phyloP scores from a whole-genome alignment of 2,888 invertebrate genomes.

The Yponomeuta sedellus region DNA sequence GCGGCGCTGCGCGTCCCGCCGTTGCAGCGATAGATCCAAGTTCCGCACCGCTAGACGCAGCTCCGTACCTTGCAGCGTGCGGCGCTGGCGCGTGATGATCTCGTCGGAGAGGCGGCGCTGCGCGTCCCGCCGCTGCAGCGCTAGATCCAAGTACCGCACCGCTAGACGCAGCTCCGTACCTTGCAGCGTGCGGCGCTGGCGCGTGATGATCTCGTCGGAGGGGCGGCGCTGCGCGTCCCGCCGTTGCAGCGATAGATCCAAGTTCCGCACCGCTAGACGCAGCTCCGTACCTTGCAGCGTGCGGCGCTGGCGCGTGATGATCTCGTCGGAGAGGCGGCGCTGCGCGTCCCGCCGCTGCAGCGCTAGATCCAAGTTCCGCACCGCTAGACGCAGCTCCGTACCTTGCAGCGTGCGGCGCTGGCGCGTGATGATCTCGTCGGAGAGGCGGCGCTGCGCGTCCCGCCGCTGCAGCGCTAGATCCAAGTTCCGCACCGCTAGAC shows the following conservation, averaged over 20 bases:
- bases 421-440: conserved; percentile 93
- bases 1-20: too few relatives aligned
- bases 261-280: conserved; percentile 84
- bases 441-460: conserved; percentile 88
- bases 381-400: too few relatives aligned
- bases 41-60: too few relatives aligned
- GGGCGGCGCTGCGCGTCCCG: conserved; percentile 89
- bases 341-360: conserved; percentile 79
- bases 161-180: conserved; percentile 82
- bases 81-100: conserved; percentile 91
- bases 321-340: conserved; percentile 93
- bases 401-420: conserved; percentile 91
- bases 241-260: too few relatives aligned
- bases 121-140: too few relatives aligned
- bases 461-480: too few relatives aligned
- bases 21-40: conserved; percentile 28
- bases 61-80: conserved; percentile 87
- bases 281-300: conserved; percentile 73
- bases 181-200: conserved; percentile 82
- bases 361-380: conserved; percentile 22
- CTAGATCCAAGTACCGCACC: too few relatives aligned
- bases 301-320: conserved; percentile 90
- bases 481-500: conserved; percentile 87
- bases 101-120: conserved; percentile 92
- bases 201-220: conserved; percentile 93